Evolutionary conservation across 2,888 invertebrate species (phyloP).

Genomic region (Ceriagrion tenellum): DNA sequence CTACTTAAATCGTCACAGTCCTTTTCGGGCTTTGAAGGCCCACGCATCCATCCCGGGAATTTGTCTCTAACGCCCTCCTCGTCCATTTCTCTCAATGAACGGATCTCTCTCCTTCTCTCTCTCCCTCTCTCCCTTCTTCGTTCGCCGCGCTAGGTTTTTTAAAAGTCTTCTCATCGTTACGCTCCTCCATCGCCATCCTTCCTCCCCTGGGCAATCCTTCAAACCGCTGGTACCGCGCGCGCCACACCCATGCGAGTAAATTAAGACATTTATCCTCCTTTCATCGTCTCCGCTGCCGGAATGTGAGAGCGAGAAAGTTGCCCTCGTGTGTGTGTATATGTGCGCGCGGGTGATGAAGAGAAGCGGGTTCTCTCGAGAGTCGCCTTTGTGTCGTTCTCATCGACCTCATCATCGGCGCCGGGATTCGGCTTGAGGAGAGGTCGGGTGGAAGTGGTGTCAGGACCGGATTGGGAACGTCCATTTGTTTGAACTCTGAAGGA

Average conservation of each 20-base stretch:
- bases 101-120: too few species aligned
- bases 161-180: neutral
- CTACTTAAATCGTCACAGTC: neutral
- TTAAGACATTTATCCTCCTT: slow-evolving; percentile 46
- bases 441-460: neutral
- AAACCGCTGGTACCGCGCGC: neutral
- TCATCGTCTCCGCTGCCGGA: slow-evolving; percentile 17
- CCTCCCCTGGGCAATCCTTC: neutral
- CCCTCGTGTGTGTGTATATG: too few species aligned
- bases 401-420: slow-evolving; percentile 5
- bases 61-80: neutral
- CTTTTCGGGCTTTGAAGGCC: neutral
- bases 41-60: neutral
- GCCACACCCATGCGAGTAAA: neutral
- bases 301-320: neutral
- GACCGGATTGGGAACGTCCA: neutral
- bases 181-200: neutral
- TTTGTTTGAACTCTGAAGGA: too few species aligned
- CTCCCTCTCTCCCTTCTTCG: too few species aligned
- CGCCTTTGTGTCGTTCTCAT: neutral
- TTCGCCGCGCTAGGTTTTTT: neutral
- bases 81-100: neutral
- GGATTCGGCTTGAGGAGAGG: neutral
- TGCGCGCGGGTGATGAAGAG: too few species aligned
- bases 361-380: neutral